Evolutionary conservation across 1,140 invertebrate genomes (phyloP).

Genomic region (Pseudomyrmex pallidus): DNA sequence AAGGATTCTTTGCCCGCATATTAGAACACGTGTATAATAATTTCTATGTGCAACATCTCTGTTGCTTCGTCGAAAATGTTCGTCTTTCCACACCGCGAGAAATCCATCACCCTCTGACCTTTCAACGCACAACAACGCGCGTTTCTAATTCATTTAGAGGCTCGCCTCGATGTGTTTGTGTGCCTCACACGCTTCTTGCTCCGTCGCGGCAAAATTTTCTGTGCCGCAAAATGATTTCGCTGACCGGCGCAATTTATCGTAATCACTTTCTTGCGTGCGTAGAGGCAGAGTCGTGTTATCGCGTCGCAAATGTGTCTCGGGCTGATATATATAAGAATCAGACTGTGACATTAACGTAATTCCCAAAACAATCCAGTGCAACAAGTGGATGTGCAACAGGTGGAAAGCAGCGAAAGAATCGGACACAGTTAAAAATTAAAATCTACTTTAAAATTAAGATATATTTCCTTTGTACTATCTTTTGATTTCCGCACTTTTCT

Average conservation of each 20-base stretch:
- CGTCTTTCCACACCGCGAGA: slow-evolving; percentile 30
- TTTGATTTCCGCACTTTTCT: no score
- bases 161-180: neutral
- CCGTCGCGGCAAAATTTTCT: slow-evolving; percentile 33
- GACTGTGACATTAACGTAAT: neutral
- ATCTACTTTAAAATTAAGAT: no score
- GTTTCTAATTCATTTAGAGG: slow-evolving; percentile 55
- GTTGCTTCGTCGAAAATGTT: slow-evolving; percentile 9
- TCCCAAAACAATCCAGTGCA: neutral
- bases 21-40: neutral
- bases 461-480: no score
- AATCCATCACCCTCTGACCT: slow-evolving; percentile 46
- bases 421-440: no score
- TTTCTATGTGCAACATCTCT: neutral
- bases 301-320: neutral
- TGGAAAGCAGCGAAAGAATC: neutral
- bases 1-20: neutral
- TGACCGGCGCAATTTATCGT: slow-evolving; percentile 42
- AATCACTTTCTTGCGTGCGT: slow-evolving; percentile 49
- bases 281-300: slow-evolving; percentile 23
- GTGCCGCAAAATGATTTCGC: slow-evolving; percentile 46
- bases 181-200: slow-evolving; percentile 39
- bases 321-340: slow-evolving; percentile 34
- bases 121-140: slow-evolving; percentile 31
- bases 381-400: neutral